Percentiles rank a stretch among this genome's conserved stretches.
Conservation (phyloP, 2,888 invertebrate genomes). For the Lycocerus yunnanus region DNA sequence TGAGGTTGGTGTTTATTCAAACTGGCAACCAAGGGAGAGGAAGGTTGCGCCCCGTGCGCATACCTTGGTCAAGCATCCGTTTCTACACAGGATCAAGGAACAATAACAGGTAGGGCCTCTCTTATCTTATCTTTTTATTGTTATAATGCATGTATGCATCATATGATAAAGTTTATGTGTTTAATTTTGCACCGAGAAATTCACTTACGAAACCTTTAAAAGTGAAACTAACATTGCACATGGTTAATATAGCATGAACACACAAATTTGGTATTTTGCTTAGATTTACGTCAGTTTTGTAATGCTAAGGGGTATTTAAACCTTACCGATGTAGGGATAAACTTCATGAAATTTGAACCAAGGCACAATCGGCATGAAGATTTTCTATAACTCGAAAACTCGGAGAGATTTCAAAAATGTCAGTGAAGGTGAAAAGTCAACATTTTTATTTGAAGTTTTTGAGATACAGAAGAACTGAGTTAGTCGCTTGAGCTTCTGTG, state of each 20-base stretch:
- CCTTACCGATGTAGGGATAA: no score
- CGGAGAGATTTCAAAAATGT: no score
- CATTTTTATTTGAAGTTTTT: no score
- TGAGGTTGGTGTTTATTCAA: constrained; percentile 60
- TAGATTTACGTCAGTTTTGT: background rate
- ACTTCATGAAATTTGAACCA: no score
- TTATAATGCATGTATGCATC: background rate
- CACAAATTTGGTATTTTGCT: background rate
- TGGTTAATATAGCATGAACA: background rate
- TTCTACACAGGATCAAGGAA: constrained; percentile 65
- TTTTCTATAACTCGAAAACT: no score
- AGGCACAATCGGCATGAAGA: no score
- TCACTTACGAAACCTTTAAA: background rate
- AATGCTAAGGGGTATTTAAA: background rate
- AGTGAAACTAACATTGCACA: background rate
- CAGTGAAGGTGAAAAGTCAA: no score
- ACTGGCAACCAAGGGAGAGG: constrained; percentile 82
- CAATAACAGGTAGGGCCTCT: constrained; percentile 67
- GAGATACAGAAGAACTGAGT: no score
- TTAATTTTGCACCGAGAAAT: background rate
- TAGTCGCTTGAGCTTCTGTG: no score
- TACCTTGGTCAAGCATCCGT: constrained; percentile 39
- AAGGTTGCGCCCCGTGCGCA: constrained; percentile 70
- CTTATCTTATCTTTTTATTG: background rate
- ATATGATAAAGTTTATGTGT: background rate